phyloP scores from a whole-genome alignment of 1,140 invertebrate genomes.

The Sarcophaga bullata region DNA sequence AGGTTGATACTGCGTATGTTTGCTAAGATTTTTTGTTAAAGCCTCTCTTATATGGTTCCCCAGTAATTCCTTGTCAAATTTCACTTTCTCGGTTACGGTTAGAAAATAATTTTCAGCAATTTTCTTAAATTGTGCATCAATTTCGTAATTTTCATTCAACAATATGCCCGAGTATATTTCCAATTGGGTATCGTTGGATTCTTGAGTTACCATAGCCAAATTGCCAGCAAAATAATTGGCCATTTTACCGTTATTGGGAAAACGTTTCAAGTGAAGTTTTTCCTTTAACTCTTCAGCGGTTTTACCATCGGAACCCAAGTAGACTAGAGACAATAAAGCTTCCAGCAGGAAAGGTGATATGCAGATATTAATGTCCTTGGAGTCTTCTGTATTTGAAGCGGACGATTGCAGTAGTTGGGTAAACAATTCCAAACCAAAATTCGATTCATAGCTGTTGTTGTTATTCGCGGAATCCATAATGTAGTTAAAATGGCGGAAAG shows the following conservation, averaged over 20 bases:
- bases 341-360: slow-evolving; percentile 59
- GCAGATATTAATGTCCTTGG: slow-evolving; percentile 52
- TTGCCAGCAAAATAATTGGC: slow-evolving; percentile 58
- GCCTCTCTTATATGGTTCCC: slow-evolving; percentile 12
- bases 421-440: slow-evolving; percentile 29
- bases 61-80: slow-evolving; percentile 33
- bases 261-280: slow-evolving; percentile 53
- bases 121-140: slow-evolving; percentile 59
- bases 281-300: slow-evolving; percentile 58
- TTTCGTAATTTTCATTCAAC: slow-evolving; percentile 42
- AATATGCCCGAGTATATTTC: slow-evolving; percentile 52
- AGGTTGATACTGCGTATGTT: slow-evolving; percentile 23
- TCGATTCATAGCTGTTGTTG: slow-evolving; percentile 23
- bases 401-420: background rate
- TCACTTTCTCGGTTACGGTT: slow-evolving; percentile 49
- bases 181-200: slow-evolving; percentile 50
- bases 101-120: slow-evolving; percentile 62
- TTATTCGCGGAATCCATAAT: slow-evolving; percentile 25
- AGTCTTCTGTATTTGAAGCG: background rate
- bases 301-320: slow-evolving; percentile 57
- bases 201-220: slow-evolving; percentile 48
- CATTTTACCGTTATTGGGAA: slow-evolving; percentile 63
- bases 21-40: background rate
- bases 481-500: background rate
- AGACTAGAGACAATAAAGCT: slow-evolving; percentile 54